A percentile compares a stretch with the other conserved stretches of the same genome.
These are phyloP conservation scores for Elaphurus davidianus DNA, from an alignment of 2,113 vertebrate species.

Conservation along the genomic window DNA sequence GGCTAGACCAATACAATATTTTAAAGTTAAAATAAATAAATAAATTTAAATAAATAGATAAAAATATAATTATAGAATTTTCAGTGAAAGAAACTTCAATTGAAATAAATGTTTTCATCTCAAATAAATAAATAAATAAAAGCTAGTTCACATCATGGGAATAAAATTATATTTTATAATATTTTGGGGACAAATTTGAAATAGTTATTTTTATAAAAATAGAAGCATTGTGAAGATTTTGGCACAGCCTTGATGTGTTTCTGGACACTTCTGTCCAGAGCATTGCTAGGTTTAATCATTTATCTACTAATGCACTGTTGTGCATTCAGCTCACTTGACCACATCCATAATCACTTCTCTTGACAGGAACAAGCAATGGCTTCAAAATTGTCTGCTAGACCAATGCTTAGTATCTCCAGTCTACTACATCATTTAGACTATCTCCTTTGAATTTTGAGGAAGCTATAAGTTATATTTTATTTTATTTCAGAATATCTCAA, in stretches of 20 bases:
- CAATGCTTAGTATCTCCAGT: not conserved
- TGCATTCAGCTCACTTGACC: not conserved
- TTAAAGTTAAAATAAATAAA: too few relatives aligned
- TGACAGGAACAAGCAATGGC: not conserved
- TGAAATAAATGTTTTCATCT: not conserved
- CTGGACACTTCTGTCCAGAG: not conserved
- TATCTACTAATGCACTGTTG: not conserved
- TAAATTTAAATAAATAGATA: not conserved
- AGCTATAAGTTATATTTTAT: not conserved
- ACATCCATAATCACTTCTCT: not conserved
- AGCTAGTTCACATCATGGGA: not conserved
- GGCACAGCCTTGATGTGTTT: not conserved
- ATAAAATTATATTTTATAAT: not conserved
- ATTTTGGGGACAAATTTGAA: not conserved
- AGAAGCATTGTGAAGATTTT: not conserved
- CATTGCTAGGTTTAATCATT: not conserved
- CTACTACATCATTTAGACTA: not conserved
- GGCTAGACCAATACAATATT: too few relatives aligned
- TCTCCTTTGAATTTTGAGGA: not conserved
- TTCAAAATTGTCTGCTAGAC: not conserved
- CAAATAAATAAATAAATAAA: not conserved
- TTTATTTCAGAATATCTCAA: not conserved
- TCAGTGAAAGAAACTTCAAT: not conserved
- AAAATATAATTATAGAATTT: not conserved
- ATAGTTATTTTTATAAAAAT: not conserved